A percentile compares a stretch with the other conserved stretches of the same genome.
These are phyloP conservation scores for Frankliniella intonsa DNA, from an alignment of 2,888 invertebrate genomes.

Conservation along the genomic window DNA sequence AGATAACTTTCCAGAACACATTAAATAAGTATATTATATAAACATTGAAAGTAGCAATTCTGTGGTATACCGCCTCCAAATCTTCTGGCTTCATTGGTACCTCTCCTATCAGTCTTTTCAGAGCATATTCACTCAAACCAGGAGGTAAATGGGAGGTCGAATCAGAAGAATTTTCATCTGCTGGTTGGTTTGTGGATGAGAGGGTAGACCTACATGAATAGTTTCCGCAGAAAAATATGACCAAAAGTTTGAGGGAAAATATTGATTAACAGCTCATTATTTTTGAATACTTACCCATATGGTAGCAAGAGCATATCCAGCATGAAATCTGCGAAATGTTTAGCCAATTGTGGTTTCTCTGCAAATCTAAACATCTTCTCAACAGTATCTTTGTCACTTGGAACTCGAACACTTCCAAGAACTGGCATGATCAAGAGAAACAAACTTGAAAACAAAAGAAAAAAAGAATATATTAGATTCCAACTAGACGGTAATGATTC, in stretches of 20 bases:
- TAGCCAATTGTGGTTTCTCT: slow-evolving; percentile 64
- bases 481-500: slow-evolving; percentile 29
- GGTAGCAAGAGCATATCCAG: slow-evolving; percentile 80
- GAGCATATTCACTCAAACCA: slow-evolving; percentile 70
- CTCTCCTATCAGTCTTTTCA: slow-evolving; percentile 69
- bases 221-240: neutral
- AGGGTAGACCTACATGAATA: no score
- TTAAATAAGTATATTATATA: neutral
- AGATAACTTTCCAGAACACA: neutral
- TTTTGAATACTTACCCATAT: slow-evolving; percentile 61
- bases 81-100: slow-evolving; percentile 69
- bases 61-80: slow-evolving; percentile 62
- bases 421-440: slow-evolving; percentile 75
- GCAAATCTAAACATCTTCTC: slow-evolving; percentile 62
- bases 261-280: neutral
- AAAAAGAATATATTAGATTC: slow-evolving; percentile 28
- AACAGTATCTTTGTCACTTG: slow-evolving; percentile 59
- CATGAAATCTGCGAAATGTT: slow-evolving; percentile 68
- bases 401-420: slow-evolving; percentile 64
- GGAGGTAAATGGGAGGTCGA: slow-evolving; percentile 53
- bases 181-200: neutral
- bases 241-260: neutral
- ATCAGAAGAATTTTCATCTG: neutral
- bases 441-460: slow-evolving; percentile 54
- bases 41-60: neutral